Evolutionary conservation across 2,888 invertebrate genomes (phyloP), one percentile per base, ranked within the genome.

Genomic region (Villa cingulata): DNA sequence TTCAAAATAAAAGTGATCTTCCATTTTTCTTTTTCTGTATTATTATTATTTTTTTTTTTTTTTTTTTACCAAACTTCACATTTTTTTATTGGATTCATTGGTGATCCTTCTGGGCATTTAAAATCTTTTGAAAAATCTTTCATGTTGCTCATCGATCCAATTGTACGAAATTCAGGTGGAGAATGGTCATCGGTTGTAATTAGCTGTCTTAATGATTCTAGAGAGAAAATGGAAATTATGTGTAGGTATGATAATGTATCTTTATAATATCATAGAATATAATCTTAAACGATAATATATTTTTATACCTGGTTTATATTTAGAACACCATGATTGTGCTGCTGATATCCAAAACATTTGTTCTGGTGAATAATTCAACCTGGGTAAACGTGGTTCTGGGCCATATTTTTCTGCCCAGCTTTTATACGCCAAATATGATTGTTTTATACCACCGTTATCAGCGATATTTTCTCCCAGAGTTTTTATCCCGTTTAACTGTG

Each of bases 391-490:
- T 0, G 71, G 66, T 58, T 88, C 87, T 1, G 70, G 69, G 0
- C 79, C 77, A 60, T 86, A 77, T 10, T 80, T 72, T 18, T 74
- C 68, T 0, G 74, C 76, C 86, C 86, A 89, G 12, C 77, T 75
- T 41, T 79, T 74, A 66, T 90, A 90, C 0, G 89, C 90, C 52
- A 79, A 73, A 66, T 92, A 94, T 0, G 92, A 86, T 63, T 88
- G 86, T 64, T 91, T 92, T 53, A 92, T 79, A 1, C 92, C 94
- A 3, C 91, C 92, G 62, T 92, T 94, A 65, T 94, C 94, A 0
- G 94, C 94, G 48, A 94, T 94, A 64, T 94, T 94, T 65, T 94
- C 94, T 15, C 90, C 90, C 70, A 90, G 89, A 0, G 91, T 91
- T 60, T 87, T 87, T 50, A 90, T 80, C 44, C 94, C 94, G 61